Evolutionary conservation across 2,888 invertebrate genomes (phyloP).

Genomic region (Phaedon cochleariae): DNA sequence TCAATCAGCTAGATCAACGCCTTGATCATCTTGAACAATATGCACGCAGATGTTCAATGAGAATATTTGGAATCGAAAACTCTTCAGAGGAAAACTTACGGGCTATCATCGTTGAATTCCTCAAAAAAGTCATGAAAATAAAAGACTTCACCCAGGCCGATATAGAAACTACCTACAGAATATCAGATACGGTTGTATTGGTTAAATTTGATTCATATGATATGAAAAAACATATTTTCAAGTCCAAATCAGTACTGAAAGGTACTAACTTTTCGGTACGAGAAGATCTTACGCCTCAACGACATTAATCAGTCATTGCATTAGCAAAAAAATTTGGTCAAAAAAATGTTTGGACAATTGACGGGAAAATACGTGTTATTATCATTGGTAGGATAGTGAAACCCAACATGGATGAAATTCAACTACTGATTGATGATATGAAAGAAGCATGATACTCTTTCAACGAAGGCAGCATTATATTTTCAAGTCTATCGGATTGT

Average conservation of each 20-base stretch:
- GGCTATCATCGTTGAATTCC: neutral
- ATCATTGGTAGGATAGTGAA: neutral
- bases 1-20: neutral
- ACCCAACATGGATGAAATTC: neutral
- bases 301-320: neutral
- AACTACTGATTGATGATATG: neutral
- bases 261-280: conserved; percentile 1
- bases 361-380: conserved; percentile 1
- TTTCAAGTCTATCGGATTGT: too few species aligned
- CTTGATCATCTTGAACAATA: neutral
- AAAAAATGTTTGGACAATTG: conserved; percentile 12
- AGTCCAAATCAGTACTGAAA: neutral
- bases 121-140: neutral
- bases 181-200: neutral
- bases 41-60: neutral
- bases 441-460: neutral
- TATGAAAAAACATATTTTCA: neutral
- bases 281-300: conserved; percentile 1
- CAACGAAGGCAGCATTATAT: too few species aligned
- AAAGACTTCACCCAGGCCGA: neutral
- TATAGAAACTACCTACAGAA: neutral
- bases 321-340: neutral
- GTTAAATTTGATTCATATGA: neutral
- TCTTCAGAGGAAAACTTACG: neutral
- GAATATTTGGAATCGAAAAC: neutral